Evolutionary conservation across 2,797 vertebrate genomes (phyloP).

Genomic region (Gambelia wislizenii): DNA sequence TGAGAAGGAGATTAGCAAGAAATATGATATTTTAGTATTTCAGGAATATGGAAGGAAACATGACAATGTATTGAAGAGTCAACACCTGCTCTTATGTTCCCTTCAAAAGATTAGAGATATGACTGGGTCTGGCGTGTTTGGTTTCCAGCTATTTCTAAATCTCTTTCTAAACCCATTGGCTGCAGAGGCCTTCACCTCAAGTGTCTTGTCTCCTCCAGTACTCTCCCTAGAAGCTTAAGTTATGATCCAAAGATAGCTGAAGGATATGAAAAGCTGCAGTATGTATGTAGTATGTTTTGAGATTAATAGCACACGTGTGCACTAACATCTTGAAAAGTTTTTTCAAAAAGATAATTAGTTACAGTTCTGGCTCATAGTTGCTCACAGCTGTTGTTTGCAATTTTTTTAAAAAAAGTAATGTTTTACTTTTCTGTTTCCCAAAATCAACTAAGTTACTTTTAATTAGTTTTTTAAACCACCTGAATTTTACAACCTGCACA

Average conservation of each 20-base stretch:
- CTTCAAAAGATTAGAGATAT: conserved; percentile 52
- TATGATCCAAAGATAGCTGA: conserved; percentile 51
- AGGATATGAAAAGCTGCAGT: neutral
- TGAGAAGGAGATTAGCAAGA: conserved; percentile 55
- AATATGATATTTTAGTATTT: conserved; percentile 49
- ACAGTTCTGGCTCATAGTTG: neutral
- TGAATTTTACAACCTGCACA: too few species aligned
- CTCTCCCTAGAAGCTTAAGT: conserved; percentile 33
- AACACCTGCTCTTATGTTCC: conserved; percentile 60
- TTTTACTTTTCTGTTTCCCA: neutral
- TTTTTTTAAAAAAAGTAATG: neutral
- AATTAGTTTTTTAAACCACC: neutral
- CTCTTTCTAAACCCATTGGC: conserved; percentile 67
- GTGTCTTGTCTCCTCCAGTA: conserved; percentile 28
- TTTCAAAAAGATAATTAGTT: neutral
- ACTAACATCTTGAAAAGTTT: neutral
- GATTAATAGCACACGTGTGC: neutral
- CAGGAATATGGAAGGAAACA: conserved; percentile 53
- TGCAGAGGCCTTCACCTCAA: conserved; percentile 54
- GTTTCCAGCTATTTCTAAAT: conserved; percentile 72
- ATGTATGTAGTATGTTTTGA: neutral
- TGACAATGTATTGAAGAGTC: conserved; percentile 54
- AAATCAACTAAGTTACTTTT: neutral
- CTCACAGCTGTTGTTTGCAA: neutral
- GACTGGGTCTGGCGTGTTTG: conserved; percentile 55